phyloP scores from a whole-genome alignment of 2,888 invertebrate species.

The Colletes collaris region DNA sequence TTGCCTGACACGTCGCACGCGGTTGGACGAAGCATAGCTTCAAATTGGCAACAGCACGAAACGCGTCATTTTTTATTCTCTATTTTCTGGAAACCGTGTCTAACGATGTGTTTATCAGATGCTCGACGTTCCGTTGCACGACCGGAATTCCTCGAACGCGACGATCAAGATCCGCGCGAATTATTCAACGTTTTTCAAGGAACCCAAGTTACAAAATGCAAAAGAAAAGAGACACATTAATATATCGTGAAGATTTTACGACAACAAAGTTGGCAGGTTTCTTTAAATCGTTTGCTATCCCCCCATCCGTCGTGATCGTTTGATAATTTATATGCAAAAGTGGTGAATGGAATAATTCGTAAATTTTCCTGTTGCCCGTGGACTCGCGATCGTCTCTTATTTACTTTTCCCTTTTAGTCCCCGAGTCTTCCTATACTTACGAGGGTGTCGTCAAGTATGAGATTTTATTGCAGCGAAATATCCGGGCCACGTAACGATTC shows the following conservation, averaged over 20 bases:
- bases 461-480: constrained; percentile 57
- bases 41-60: constrained; percentile 24
- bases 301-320: neutral
- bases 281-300: too few relatives aligned
- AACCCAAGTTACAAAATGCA: too few relatives aligned
- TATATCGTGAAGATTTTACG: too few relatives aligned
- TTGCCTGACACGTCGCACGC: neutral
- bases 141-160: constrained; percentile 24
- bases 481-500: constrained; percentile 57
- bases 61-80: constrained; percentile 17
- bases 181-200: neutral
- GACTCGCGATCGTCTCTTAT: constrained; percentile 28
- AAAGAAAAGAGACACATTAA: too few relatives aligned
- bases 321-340: constrained; percentile 3
- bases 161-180: constrained; percentile 22
- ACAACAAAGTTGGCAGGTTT: too few relatives aligned
- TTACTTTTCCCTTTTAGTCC: constrained; percentile 9
- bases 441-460: constrained; percentile 48
- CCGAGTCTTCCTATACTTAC: neutral
- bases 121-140: constrained; percentile 11
- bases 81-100: constrained; percentile 37
- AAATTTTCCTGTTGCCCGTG: constrained; percentile 31
- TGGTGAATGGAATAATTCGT: constrained; percentile 12
- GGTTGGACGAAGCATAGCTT: neutral
- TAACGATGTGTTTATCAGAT: constrained; percentile 38